Evolutionary conservation across 2,888 invertebrate genomes (phyloP).

Genomic region (Anoncus sp.): DNA sequence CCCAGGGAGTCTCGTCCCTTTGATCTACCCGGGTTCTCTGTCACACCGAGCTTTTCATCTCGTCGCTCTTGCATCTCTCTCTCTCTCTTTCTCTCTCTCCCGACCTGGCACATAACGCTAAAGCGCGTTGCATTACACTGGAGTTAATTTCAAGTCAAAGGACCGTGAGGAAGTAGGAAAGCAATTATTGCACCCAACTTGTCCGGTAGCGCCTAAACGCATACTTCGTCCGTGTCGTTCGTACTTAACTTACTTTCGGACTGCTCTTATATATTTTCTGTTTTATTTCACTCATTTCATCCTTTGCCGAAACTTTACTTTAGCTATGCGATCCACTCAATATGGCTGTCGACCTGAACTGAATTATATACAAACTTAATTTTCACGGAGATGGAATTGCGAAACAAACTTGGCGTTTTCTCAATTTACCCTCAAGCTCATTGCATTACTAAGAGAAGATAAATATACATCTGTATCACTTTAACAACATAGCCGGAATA

Average conservation of each 20-base stretch:
- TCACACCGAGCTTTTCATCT: slow-evolving; percentile 18
- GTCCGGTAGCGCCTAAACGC: slow-evolving; percentile 17
- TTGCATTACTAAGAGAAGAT: not conserved
- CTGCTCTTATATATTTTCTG: not conserved
- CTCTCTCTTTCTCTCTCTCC: not conserved
- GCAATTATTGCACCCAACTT: slow-evolving; percentile 51
- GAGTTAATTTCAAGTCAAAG: slow-evolving; percentile 54
- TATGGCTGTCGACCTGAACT: not conserved
- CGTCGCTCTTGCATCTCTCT: not conserved
- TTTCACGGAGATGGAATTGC: not conserved
- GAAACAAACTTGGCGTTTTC: not conserved
- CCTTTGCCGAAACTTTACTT: not conserved
- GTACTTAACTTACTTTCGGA: not conserved
- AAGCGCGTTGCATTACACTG: slow-evolving; percentile 34
- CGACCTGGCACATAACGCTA: not conserved
- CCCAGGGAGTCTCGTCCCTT: not conserved
- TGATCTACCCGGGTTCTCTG: slow-evolving; percentile 17
- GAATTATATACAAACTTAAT: not conserved
- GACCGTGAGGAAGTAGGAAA: slow-evolving; percentile 35
- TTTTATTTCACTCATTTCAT: not conserved
- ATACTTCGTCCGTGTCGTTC: not conserved
- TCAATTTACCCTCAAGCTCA: not conserved
- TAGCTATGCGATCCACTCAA: not conserved
- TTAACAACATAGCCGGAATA: not conserved
- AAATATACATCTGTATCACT: not conserved